Conservation (phyloP, 2,888 invertebrate genomes). For the Branchellion lobata region DNA sequence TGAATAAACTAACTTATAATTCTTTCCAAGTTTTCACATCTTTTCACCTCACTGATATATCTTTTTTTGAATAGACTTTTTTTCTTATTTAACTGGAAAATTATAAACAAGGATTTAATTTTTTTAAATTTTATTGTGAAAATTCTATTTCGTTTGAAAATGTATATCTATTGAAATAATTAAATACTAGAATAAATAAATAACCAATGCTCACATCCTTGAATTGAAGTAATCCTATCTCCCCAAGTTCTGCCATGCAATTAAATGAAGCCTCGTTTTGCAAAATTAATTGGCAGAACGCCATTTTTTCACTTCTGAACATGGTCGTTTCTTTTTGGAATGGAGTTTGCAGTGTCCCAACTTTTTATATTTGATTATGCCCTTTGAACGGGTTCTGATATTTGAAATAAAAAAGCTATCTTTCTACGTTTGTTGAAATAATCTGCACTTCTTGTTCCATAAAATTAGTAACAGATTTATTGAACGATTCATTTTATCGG, state of each 20-base stretch:
- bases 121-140: background rate
- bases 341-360: background rate
- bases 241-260: conserved; percentile 88
- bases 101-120: background rate
- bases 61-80: conserved; percentile 97
- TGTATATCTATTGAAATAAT: no score
- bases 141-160: background rate
- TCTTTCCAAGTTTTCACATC: conserved; percentile 98
- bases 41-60: conserved; percentile 93
- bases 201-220: conserved; percentile 51
- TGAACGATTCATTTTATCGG: no score
- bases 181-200: no score
- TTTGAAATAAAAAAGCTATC: no score
- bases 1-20: conserved; percentile 72
- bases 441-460: no score
- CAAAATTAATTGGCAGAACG: conserved; percentile 88
- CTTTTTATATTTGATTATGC: no score
- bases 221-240: conserved; percentile 89
- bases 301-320: conserved; percentile 97
- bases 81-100: conserved; percentile 83
- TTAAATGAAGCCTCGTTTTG: conserved; percentile 93
- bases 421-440: no score
- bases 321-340: conserved; percentile 66
- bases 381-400: no score
- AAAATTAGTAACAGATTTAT: no score